Conservation (phyloP, 2,797 vertebrate species). For the Anableps anableps region DNA sequence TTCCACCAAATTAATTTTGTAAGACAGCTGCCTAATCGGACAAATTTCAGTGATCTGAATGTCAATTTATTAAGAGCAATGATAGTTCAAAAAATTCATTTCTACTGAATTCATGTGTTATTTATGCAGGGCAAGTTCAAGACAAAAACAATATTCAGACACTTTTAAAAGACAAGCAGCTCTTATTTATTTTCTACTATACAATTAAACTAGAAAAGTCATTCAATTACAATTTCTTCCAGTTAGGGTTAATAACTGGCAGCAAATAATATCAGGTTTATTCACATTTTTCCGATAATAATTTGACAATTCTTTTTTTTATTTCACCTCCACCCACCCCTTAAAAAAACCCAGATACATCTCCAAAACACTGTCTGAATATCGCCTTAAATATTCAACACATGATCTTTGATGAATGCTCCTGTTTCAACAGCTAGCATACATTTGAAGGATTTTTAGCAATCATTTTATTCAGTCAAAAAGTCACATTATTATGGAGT, state of each 20-base stretch:
- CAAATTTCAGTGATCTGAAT: background rate
- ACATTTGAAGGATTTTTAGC: background rate
- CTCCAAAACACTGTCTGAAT: background rate
- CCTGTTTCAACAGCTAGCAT: background rate
- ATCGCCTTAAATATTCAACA: background rate
- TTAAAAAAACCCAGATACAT: background rate
- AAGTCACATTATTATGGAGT: background rate
- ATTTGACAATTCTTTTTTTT: background rate
- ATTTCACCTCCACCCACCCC: background rate
- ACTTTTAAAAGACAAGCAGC: background rate
- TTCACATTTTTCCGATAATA: background rate
- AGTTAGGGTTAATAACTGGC: background rate
- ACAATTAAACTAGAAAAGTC: background rate
- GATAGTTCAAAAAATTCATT: background rate
- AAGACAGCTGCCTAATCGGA: background rate
- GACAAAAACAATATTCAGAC: background rate
- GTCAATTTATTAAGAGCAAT: background rate
- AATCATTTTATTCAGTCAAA: no score
- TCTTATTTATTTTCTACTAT: background rate
- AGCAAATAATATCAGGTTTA: background rate
- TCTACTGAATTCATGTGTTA: background rate
- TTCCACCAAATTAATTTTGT: background rate
- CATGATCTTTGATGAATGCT: background rate
- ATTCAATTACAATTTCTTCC: background rate
- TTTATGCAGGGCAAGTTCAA: background rate